Evolutionary conservation across 2,888 invertebrate genomes (phyloP), one percentile per base, ranked within the genome.

Genomic region (Leucoptera coffeella): DNA sequence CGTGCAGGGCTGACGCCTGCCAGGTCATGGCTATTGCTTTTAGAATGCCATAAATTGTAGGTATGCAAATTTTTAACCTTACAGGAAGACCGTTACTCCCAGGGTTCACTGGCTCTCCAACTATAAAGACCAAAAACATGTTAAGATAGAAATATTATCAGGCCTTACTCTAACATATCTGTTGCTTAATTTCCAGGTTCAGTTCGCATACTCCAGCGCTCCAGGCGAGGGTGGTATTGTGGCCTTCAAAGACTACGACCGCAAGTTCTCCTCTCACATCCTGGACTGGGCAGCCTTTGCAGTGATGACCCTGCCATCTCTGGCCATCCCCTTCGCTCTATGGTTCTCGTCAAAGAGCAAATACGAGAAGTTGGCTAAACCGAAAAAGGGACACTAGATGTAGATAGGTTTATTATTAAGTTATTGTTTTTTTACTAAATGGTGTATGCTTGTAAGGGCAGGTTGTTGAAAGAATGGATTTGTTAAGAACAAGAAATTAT

Each of bases 281-380:
- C 86, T 93, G 33, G 96, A 96, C 64, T 99, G 97, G 99, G 75
- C 85, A 28, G 91, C 94, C 14, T 99, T 99, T 50, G 92, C 92
- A 17, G 81, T 97, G 29, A 94, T 99, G 93, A 90, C 94, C 14
- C 73, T 95, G 21, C 95, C 96, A 4, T 93, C 95, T 3, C 73
- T 97, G 23, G 88, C 86, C 22, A 93, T 97, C 52, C 96, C 96
- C 30, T 90, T 92, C 55, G 81, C 85, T 17, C 74, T 97, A 34
- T 97, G 96, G 95, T 92, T 81, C 64, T 84, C 87, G 14, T 94
- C 94, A 46, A 95, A 95, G 61, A 84, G 82, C 54, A 94, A 93
- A 75, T 96, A 96, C 46, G 93, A 93, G 50, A 82, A 82, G 43
- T 62, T 87, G 17, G 65, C 78, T 28, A 85, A 83, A 53, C 71